Evolutionary conservation across 2,113 vertebrate genomes (phyloP).

Genomic region (Tetrax tetrax): DNA sequence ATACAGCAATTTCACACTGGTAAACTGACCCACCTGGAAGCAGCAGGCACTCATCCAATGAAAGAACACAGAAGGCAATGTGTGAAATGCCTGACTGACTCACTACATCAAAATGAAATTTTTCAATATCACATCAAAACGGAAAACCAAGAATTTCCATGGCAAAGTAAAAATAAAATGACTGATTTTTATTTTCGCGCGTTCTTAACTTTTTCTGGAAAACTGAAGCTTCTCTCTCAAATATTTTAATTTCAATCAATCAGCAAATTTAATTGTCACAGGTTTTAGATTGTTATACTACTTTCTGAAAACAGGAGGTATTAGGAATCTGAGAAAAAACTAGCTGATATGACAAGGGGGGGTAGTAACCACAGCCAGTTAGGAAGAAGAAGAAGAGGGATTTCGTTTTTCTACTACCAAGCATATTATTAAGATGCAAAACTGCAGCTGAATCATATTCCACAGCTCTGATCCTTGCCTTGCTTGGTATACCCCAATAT

Average conservation of each 20-base stretch:
- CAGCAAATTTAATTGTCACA: neutral
- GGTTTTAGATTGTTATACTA: neutral
- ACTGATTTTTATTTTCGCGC: neutral
- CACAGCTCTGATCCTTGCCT: neutral
- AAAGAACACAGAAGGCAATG: neutral
- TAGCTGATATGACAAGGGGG: neutral
- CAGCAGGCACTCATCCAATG: slow-evolving; percentile 7
- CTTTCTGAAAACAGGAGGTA: neutral
- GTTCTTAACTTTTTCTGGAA: neutral
- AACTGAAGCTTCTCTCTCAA: neutral
- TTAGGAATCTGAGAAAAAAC: neutral
- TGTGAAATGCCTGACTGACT: slow-evolving; percentile 35
- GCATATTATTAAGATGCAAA: neutral
- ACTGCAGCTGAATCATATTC: neutral
- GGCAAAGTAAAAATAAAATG: neutral
- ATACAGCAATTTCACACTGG: slow-evolving; percentile 34
- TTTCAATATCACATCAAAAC: slow-evolving; percentile 4
- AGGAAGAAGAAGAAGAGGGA: neutral
- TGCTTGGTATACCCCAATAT: neutral
- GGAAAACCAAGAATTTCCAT: neutral
- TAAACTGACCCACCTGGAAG: slow-evolving; percentile 37
- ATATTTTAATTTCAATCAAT: neutral
- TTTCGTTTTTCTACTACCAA: neutral
- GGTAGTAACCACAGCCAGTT: neutral
- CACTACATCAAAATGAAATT: neutral